Base-by-base conservation (phyloP, 2,888 invertebrate genomes). In the Lasioglossum marginatum region DNA sequence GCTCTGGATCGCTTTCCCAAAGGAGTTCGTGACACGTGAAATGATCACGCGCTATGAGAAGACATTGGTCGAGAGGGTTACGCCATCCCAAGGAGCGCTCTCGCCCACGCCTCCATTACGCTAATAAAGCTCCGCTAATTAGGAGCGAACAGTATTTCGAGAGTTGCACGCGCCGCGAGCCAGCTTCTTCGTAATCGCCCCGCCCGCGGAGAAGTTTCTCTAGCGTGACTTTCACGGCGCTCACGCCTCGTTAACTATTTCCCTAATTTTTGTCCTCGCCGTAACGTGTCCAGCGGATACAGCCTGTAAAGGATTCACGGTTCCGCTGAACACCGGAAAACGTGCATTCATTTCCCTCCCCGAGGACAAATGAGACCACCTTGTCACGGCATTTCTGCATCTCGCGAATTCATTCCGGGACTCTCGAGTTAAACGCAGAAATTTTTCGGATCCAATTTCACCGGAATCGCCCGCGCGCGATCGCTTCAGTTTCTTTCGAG, bases 71-170 rank as follows among this genome's bases (percentile, higher is more conserved):
- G 48, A 63, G 66, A 8, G 77, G 40, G 79, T 89, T 83, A 73
- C 85, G 76, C 63, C 72, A 73, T 60, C 76, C 43, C 27, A 16
- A 87, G 40, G 87, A 85, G 85, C 75, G 85, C 16, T 45, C 37
- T 81, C 63, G 76, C 86, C 88, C 82, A 89, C 91, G 89, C 86
- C n/a, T 48, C 82, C 57, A 83, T 90, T 88, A 85, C 79, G 86
- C 74, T 89, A 90, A 89, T 90, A 87, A 89, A 83, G 74, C 88
- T 79, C 63, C 79, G 79, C 81, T 90, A 90, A 90, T 90, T 90
- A 90, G 57, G 84, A 84, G 88, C 68, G 77, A 86, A 80, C 82
- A 66, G 77, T 82, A 82, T 68, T 85, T 78, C 75, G 85, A 75
- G 90, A 79, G 90, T 88, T 88, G 83, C 88, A 90, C 81, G 87